phyloP scores from a whole-genome alignment of 2,797 vertebrate species.

The Acipenser ruthenus region DNA sequence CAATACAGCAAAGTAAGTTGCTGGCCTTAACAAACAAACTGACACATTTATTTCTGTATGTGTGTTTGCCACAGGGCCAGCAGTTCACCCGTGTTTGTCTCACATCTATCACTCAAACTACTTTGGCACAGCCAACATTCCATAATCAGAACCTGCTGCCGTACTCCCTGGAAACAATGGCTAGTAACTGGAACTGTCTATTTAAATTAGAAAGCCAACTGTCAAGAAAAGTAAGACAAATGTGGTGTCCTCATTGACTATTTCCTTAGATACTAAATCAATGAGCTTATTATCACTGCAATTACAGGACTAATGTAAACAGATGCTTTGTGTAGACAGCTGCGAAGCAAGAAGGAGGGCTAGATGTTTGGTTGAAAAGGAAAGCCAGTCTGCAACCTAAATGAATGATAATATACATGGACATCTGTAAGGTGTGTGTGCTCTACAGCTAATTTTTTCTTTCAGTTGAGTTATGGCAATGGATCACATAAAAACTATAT shows the following conservation, averaged over 20 bases:
- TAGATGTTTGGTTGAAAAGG: conserved; percentile 62
- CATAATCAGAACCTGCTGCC: conserved; percentile 49
- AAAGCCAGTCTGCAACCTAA: conserved; percentile 50
- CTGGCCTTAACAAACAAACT: conserved; percentile 58
- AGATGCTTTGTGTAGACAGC: conserved; percentile 76
- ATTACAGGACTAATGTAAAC: conserved; percentile 88
- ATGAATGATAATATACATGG: too few relatives aligned
- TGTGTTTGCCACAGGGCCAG: conserved; percentile 54
- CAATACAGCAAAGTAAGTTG: conserved; percentile 19
- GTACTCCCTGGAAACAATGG: conserved; percentile 65
- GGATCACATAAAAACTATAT: too few relatives aligned
- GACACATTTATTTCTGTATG: conserved; percentile 61
- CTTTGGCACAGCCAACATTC: conserved; percentile 53
- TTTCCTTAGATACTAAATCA: conserved; percentile 87
- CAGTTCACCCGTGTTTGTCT: conserved; percentile 64
- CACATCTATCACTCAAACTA: conserved; percentile 61
- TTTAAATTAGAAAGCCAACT: conserved; percentile 69
- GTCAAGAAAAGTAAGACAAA: conserved; percentile 89
- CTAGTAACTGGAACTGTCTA: conserved; percentile 59
- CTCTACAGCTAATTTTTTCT: too few relatives aligned
- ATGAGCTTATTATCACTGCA: conserved; percentile 86
- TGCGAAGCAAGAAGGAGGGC: conserved; percentile 69
- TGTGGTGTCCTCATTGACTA: conserved; percentile 78
- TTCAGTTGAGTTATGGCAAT: too few relatives aligned
- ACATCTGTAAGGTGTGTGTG: too few relatives aligned